Conservation (phyloP, 2,888 invertebrate genomes). For the Cosmorhoe ocellata region DNA sequence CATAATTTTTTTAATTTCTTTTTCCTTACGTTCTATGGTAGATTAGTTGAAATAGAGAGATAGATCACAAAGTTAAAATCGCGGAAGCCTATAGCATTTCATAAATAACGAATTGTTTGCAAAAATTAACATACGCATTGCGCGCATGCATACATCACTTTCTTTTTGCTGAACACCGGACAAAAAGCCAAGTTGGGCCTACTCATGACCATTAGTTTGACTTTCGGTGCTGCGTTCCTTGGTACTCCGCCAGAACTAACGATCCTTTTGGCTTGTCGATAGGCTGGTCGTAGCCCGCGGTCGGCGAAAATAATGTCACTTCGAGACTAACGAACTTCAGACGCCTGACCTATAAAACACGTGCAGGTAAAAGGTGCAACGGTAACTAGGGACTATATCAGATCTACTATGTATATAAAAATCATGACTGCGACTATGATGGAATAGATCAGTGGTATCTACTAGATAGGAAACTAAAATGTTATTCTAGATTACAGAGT, state of each 20-base stretch:
- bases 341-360: conserved; percentile 75
- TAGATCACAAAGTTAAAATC: too few relatives aligned
- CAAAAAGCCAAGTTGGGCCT: conserved; percentile 77
- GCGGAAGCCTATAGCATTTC: too few relatives aligned
- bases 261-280: conserved; percentile 81
- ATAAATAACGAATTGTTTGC: too few relatives aligned
- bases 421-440: too few relatives aligned
- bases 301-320: conserved; percentile 77
- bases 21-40: too few relatives aligned
- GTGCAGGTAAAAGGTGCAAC: conserved; percentile 48
- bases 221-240: conserved; percentile 76
- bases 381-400: conserved; percentile 31
- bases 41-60: too few relatives aligned
- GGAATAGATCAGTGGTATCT: too few relatives aligned
- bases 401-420: neutral
- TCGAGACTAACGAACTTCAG: conserved; percentile 80
- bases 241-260: conserved; percentile 79
- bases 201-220: conserved; percentile 75
- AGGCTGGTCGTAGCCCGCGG: conserved; percentile 66
- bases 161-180: too few relatives aligned
- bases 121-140: too few relatives aligned
- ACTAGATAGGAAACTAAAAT: too few relatives aligned
- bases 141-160: neutral
- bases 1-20: too few relatives aligned
- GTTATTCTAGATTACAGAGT: too few relatives aligned